A percentile compares a stretch with the other conserved stretches of the same genome.
Evolutionary conservation across 2,113 vertebrate species (phyloP).

Genomic region (Tautogolabrus adspersus): DNA sequence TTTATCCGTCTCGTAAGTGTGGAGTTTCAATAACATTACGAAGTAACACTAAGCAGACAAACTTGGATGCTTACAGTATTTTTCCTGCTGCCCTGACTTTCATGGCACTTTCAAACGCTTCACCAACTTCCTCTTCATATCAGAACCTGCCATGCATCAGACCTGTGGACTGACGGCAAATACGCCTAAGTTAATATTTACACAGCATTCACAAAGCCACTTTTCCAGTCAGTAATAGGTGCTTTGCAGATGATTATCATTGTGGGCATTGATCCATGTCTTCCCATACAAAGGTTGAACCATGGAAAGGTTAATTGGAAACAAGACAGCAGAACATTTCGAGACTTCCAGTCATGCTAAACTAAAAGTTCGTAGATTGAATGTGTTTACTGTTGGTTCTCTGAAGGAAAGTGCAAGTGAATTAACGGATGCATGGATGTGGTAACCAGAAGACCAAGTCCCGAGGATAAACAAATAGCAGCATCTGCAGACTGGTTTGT

Average conservation of each 20-base stretch:
- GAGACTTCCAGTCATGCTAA: constrained; percentile 42
- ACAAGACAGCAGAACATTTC: constrained; percentile 55
- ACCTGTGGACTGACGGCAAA: constrained; percentile 69
- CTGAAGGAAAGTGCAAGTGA: background rate
- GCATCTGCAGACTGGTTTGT: too few species aligned
- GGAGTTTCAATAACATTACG: constrained; percentile 6
- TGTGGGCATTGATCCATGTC: constrained; percentile 76
- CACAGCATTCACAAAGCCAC: constrained; percentile 71
- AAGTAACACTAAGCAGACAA: background rate
- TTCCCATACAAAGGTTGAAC: constrained; percentile 73
- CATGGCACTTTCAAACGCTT: constrained; percentile 49
- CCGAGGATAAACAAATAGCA: too few species aligned
- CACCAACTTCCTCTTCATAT: constrained; percentile 52
- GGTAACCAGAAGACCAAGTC: too few species aligned
- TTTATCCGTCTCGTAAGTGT: too few species aligned
- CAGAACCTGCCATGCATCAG: constrained; percentile 61
- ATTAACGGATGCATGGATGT: too few species aligned
- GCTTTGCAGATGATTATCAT: constrained; percentile 71
- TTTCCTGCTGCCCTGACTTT: constrained; percentile 14
- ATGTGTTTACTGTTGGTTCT: constrained; percentile 31
- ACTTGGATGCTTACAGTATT: constrained; percentile 21
- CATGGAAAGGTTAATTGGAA: constrained; percentile 80
- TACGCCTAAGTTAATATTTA: constrained; percentile 72
- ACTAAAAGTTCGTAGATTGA: constrained; percentile 47
- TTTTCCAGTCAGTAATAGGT: constrained; percentile 65